Percentiles rank a stretch among this genome's conserved stretches.
phyloP scores from a whole-genome alignment of 2,888 invertebrate species.

The Ferrisia virgata region DNA sequence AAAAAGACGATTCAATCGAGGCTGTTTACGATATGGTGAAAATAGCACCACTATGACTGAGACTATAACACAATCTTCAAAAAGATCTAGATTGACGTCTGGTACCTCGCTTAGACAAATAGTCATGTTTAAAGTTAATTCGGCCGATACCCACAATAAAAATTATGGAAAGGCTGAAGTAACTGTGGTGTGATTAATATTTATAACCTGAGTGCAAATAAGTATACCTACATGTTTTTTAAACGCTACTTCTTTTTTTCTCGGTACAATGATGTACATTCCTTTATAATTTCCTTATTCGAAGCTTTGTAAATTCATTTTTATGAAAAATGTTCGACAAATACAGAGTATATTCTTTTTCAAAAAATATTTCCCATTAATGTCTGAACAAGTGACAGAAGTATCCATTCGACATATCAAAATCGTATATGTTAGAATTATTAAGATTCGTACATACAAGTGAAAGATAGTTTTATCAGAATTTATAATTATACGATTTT shows the following conservation, averaged over 20 bases:
- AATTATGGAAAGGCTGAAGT: constrained; percentile 20
- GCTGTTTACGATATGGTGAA: constrained; percentile 39
- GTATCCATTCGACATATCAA: neutral
- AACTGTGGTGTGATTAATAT: neutral
- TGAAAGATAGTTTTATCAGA: too few relatives aligned
- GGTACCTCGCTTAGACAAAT: constrained; percentile 37
- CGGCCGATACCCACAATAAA: constrained; percentile 33
- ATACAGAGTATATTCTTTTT: neutral
- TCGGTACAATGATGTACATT: neutral
- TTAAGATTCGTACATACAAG: too few relatives aligned
- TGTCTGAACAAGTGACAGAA: neutral
- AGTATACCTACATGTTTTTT: too few relatives aligned
- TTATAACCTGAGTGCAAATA: too few relatives aligned
- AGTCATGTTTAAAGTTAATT: constrained; percentile 37
- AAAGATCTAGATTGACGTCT: constrained; percentile 34
- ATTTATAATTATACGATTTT: too few relatives aligned
- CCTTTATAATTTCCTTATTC: neutral
- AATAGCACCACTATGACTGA: constrained; percentile 42
- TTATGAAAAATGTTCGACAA: neutral
- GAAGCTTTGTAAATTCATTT: neutral
- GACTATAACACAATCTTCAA: constrained; percentile 39
- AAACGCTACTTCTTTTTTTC: neutral
- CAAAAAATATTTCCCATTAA: neutral
- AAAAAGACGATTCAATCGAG: constrained; percentile 35
- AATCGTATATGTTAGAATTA: too few relatives aligned